phyloP scores from a whole-genome alignment of 1,140 invertebrate species.

The Nebria ingens region DNA sequence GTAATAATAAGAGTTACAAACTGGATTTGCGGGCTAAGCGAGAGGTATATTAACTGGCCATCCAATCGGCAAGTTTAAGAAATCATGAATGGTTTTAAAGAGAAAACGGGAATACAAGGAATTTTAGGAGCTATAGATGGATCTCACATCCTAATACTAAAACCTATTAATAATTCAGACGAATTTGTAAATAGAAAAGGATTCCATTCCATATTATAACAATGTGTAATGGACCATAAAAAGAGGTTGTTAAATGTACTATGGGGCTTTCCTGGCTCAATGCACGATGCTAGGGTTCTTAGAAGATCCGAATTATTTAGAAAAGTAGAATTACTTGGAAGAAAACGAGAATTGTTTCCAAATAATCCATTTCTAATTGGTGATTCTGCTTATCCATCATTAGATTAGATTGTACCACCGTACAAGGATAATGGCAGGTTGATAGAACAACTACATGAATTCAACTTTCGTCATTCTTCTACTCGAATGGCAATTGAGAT shows the following conservation, averaged over 20 bases:
- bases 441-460: slow-evolving; percentile 11
- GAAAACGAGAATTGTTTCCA: neutral
- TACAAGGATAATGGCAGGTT: slow-evolving; percentile 15
- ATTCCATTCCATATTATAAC: slow-evolving; percentile 7
- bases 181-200: slow-evolving; percentile 11
- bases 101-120: too few species aligned
- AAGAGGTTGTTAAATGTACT: slow-evolving; percentile 10
- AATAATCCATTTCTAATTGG: slow-evolving; percentile 10
- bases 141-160: neutral
- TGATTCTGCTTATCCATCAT: slow-evolving; percentile 13
- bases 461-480: slow-evolving; percentile 15
- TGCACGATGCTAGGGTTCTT: slow-evolving; percentile 11
- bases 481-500: slow-evolving; percentile 11
- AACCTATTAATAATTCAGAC: neutral
- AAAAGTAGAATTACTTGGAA: too few species aligned
- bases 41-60: neutral
- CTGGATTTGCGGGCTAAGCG: too few species aligned
- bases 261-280: slow-evolving; percentile 9
- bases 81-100: too few species aligned
- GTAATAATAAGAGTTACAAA: too few species aligned
- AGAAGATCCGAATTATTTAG: neutral
- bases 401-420: slow-evolving; percentile 13
- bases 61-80: neutral
- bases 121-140: slow-evolving; percentile 3
- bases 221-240: neutral